Evolutionary conservation across 2,113 vertebrate genomes (phyloP).

Genomic region (Anguilla rostrata): DNA sequence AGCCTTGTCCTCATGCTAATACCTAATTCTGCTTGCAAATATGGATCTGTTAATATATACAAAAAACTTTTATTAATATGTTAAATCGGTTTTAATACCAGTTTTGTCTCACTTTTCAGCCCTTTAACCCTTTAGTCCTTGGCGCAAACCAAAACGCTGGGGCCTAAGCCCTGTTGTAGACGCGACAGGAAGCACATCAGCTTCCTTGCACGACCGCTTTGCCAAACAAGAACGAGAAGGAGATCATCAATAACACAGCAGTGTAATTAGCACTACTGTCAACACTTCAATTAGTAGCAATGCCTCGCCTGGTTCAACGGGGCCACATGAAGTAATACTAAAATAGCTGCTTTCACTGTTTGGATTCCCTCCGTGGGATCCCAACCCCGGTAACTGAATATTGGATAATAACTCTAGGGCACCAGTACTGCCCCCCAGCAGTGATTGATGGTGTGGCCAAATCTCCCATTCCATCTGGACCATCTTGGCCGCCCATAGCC

Average conservation of each 20-base stretch:
- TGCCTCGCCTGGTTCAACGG: neutral
- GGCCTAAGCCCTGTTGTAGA: neutral
- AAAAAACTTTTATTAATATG: too few species aligned
- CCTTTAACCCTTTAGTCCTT: neutral
- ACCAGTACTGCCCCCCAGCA: neutral
- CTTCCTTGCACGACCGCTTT: neutral
- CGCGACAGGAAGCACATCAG: neutral
- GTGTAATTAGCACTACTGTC: conserved; percentile 23
- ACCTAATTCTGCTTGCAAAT: too few species aligned
- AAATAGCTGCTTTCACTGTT: neutral
- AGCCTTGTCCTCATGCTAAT: too few species aligned
- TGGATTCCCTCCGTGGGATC: neutral
- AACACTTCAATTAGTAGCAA: neutral
- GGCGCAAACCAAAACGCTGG: neutral
- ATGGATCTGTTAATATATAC: too few species aligned
- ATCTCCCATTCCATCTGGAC: neutral
- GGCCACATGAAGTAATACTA: neutral
- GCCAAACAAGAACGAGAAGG: conserved; percentile 9
- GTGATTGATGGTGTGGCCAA: neutral
- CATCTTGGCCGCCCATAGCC: too few species aligned
- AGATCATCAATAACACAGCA: conserved; percentile 28
- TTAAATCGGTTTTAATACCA: too few species aligned
- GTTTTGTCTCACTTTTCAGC: too few species aligned
- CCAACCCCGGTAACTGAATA: neutral
- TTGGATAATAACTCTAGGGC: too few species aligned